phyloP scores from a whole-genome alignment of 2,888 invertebrate species.

The Lapara coniferarum region DNA sequence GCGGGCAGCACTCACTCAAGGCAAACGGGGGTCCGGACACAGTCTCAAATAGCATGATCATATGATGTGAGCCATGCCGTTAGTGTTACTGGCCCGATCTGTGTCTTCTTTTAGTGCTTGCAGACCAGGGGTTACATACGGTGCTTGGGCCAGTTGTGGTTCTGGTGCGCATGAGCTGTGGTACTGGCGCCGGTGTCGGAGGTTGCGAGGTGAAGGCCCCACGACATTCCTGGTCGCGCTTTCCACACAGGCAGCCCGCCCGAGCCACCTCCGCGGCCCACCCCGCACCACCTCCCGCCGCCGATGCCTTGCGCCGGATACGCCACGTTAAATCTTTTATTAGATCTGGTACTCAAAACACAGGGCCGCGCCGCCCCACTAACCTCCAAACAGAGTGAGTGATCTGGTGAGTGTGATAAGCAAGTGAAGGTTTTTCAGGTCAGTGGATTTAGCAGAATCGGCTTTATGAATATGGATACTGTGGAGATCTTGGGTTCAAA shows the following conservation, averaged over 20 bases:
- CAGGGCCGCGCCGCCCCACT: conserved; percentile 8
- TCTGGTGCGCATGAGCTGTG: neutral
- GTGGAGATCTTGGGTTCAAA: no score
- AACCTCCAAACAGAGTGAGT: neutral
- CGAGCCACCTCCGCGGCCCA: neutral
- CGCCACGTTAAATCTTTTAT: conserved; percentile 8
- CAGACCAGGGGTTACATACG: no score
- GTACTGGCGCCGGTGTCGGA: neutral
- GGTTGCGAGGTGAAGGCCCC: conserved; percentile 24
- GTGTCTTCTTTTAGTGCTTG: no score
- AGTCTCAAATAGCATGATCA: no score
- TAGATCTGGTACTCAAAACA: neutral
- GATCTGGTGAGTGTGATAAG: no score
- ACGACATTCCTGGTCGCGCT: neutral
- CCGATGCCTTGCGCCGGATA: conserved; percentile 19
- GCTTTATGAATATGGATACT: no score
- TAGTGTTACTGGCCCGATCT: no score
- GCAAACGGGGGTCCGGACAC: no score
- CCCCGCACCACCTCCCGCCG: neutral
- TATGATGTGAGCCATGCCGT: no score
- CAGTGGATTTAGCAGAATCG: no score
- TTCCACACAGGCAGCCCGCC: neutral
- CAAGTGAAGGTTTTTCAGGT: no score
- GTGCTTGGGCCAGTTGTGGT: neutral
- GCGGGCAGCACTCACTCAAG: no score